Evolutionary conservation across 1,140 invertebrate genomes (phyloP).

Genomic region (Odontomachus brunneus): DNA sequence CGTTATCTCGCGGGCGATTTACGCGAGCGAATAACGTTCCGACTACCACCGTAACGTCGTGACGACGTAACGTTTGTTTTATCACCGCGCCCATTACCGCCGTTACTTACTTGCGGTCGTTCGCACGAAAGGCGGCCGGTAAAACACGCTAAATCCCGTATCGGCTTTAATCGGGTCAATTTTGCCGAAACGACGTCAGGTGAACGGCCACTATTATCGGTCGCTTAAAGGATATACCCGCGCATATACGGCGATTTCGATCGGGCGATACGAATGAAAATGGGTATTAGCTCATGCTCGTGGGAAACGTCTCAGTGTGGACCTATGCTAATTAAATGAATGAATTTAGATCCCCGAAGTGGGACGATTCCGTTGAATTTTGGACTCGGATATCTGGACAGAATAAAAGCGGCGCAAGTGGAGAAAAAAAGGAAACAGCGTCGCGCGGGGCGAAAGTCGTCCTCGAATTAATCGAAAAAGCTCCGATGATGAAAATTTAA

Average conservation of each 20-base stretch:
- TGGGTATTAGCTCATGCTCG: neutral
- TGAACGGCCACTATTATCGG: neutral
- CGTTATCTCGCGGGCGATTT: constrained; percentile 52
- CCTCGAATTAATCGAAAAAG: constrained; percentile 3
- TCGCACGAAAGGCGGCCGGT: constrained; percentile 5
- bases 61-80: constrained; percentile 52
- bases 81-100: constrained; percentile 40
- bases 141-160: constrained; percentile 35
- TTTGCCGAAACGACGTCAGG: neutral
- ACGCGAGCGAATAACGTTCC: constrained; percentile 53
- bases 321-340: constrained; percentile 8
- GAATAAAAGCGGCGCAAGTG: neutral
- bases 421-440: neutral
- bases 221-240: neutral
- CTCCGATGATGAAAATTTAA: constrained; percentile 31
- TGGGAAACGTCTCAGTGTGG: neutral
- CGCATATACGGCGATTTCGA: neutral
- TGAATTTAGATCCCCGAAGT: neutral
- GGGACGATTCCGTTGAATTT: neutral
- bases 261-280: neutral
- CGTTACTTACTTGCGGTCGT: constrained; percentile 34
- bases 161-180: constrained; percentile 36
- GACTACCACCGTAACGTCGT: constrained; percentile 6
- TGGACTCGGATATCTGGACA: neutral
- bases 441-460: neutral